phyloP scores from a whole-genome alignment of 2,888 invertebrate genomes.

The Drosophila paranaensis region DNA sequence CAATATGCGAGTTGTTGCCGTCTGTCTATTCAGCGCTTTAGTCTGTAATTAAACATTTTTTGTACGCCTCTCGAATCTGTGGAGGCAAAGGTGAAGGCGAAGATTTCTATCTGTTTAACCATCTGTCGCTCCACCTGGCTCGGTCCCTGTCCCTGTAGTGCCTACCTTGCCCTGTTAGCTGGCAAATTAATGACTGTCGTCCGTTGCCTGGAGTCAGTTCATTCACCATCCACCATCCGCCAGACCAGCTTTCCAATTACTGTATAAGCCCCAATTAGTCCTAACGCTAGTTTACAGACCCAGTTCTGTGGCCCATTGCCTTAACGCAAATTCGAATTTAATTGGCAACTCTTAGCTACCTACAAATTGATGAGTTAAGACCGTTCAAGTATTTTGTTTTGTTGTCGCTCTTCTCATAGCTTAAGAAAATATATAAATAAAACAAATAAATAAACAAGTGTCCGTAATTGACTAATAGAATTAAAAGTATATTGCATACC shows the following conservation, averaged over 20 bases:
- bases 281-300: conserved; percentile 62
- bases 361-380: conserved; percentile 60
- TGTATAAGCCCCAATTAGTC: conserved; percentile 64
- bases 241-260: conserved; percentile 18
- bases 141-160: conserved; percentile 12
- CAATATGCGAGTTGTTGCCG: conserved; percentile 61
- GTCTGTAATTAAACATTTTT: conserved; percentile 74
- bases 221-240: conserved; percentile 32
- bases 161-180: conserved; percentile 41
- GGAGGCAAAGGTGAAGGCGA: conserved; percentile 43
- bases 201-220: conserved; percentile 64
- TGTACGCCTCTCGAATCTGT: conserved; percentile 33
- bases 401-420: background rate
- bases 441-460: conserved; percentile 7
- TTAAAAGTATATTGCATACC: background rate
- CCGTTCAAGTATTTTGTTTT: conserved; percentile 5
- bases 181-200: conserved; percentile 68
- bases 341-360: conserved; percentile 58
- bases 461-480: conserved; percentile 1
- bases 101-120: conserved; percentile 45
- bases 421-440: conserved; percentile 14
- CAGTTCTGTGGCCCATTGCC: conserved; percentile 40
- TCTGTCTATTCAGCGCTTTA: conserved; percentile 46
- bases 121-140: conserved; percentile 10
- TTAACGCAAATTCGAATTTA: conserved; percentile 62